Conservation (phyloP, 2,113 vertebrate genomes). For the Monarcha castaneiventris region DNA sequence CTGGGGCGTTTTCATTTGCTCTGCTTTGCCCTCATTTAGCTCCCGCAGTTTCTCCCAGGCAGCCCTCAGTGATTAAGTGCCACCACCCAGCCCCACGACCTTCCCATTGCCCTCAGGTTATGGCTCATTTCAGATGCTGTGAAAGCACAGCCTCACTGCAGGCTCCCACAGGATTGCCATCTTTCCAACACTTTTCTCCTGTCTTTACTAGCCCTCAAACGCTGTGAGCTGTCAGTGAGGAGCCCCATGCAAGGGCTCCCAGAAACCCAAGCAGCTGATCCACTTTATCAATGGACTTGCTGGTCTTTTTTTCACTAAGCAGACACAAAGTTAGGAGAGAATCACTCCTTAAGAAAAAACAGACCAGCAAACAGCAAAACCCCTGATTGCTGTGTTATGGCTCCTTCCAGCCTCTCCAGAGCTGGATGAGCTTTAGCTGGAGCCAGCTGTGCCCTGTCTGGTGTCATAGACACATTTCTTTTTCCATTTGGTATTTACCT, state of each 20-base stretch:
- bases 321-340: neutral
- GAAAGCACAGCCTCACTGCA: neutral
- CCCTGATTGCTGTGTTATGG: neutral
- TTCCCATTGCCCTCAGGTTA: neutral
- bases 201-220: neutral
- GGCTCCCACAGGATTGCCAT: neutral
- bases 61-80: neutral
- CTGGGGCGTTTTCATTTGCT: neutral
- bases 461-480: neutral
- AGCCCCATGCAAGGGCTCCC: neutral
- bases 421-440: neutral
- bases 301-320: neutral
- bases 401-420: neutral
- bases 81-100: neutral
- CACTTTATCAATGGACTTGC: rapidly evolving
- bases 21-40: neutral
- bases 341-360: neutral
- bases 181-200: neutral
- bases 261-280: neutral
- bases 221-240: neutral
- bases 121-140: neutral
- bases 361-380: neutral
- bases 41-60: neutral
- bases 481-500: neutral
- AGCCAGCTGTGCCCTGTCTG: neutral